Percentiles rank a stretch among this genome's conserved stretches.
phyloP scores from a whole-genome alignment of 2,797 vertebrate species.

The Catamblyrhynchus diadema region DNA sequence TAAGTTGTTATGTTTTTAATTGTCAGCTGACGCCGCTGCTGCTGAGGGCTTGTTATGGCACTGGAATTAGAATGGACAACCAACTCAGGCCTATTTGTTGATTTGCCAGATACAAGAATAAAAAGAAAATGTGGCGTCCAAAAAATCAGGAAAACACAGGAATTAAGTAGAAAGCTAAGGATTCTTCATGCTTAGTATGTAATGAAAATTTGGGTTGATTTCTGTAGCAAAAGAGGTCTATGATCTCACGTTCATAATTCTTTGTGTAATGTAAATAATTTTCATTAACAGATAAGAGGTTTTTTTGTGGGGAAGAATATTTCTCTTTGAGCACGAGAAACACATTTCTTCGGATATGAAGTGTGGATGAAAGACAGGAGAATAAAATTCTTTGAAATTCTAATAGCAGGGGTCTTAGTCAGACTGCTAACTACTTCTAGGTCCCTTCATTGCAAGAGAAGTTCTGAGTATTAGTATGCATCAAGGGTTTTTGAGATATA shows the following conservation, averaged over 20 bases:
- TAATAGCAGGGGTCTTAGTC: neutral
- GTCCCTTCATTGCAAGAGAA: neutral
- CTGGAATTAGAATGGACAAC: neutral
- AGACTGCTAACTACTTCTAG: neutral
- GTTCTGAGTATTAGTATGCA: neutral
- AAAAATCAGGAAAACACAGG: neutral
- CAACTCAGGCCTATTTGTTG: neutral
- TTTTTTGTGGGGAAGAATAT: neutral
- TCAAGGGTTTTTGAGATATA: neutral
- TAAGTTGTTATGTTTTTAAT: slow-evolving; percentile 19
- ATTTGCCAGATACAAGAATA: neutral
- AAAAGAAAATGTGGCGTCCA: neutral
- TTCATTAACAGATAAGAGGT: neutral
- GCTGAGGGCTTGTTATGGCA: neutral
- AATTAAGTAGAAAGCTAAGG: neutral
- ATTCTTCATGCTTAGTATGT: neutral
- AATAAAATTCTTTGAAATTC: neutral
- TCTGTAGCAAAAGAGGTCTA: neutral
- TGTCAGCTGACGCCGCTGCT: neutral
- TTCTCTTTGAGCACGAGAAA: neutral
- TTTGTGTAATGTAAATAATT: neutral
- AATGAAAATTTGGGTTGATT: neutral
- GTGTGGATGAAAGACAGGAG: neutral
- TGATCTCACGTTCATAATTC: neutral
- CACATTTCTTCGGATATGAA: neutral